Base-by-base conservation (phyloP, 35 echinoderm and acorn worm species). In the Anneissia japonica region DNA sequence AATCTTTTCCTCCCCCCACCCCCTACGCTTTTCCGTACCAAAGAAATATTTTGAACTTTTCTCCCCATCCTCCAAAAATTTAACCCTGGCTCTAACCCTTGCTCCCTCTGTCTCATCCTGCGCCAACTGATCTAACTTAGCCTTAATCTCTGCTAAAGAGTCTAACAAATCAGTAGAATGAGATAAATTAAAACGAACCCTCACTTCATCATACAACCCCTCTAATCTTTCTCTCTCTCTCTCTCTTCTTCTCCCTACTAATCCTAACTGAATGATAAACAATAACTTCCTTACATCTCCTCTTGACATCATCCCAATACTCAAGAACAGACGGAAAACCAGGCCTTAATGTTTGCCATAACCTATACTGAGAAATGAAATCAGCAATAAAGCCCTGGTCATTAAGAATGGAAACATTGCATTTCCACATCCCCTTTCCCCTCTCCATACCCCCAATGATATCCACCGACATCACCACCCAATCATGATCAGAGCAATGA, bases 241-340 rank as follows among this genome's bases (percentile, higher is more conserved):
- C 29, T 29, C 64, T n/a, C 6, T 34, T 55, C 32, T 37, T 83
- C 32, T 12, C 81, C 0, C 81, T 6, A 10, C 37, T 34, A 33
- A 46, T 40, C 14, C 81, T 43, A 4, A 37, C 40, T 33, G 40
- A 32, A 64, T 83, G 45, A 3, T 83, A 0, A 16, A 83, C 26
- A 55, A 55, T 55, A 21, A 83, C 28, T 28, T 55, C 0, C 43
- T 83, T 83, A 30, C 33, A 55, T 32, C 81, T 33, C 23, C 5
- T 31, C 45, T 83, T 83, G 0, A 83, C 43, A 46, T 23, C 64
- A 55, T 83, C 81, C 81, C 81, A 83, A n/a, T 45, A 83, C 2
- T 46, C 46, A 0, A 55, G 55, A 1, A 41, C 0, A 30, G 80
- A 45, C 31, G 23, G 3, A 30, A 36, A 83, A 64, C 43, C 81